Conservation (phyloP, 2,888 invertebrate species). For the Gerosis bhagava region DNA sequence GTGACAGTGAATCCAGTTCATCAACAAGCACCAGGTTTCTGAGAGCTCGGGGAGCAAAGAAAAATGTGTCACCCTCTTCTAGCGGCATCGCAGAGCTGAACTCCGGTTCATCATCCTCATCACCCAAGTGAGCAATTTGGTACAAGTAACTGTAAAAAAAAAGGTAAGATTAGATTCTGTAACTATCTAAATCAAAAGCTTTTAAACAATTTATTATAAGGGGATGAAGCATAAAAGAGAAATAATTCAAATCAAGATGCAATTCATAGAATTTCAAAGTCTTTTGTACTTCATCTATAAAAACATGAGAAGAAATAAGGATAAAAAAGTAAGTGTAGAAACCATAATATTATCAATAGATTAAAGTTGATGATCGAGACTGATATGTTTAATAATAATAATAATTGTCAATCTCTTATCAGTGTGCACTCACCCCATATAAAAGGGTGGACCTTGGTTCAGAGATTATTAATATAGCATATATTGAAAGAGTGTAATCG, state of each 20-base stretch:
- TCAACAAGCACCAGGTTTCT: slow-evolving; percentile 98
- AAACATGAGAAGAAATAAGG: too few species aligned
- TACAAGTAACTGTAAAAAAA: slow-evolving; percentile 92
- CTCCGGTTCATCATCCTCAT: slow-evolving; percentile 99
- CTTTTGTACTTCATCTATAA: too few species aligned
- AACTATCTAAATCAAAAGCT: too few species aligned
- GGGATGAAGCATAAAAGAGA: too few species aligned
- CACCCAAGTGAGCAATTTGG: slow-evolving; percentile 99
- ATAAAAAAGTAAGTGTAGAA: too few species aligned
- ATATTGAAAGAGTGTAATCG: slow-evolving; percentile 47
- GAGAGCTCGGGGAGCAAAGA: slow-evolving; percentile 96
- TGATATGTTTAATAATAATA: too few species aligned
- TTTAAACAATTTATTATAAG: too few species aligned
- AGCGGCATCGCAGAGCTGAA: slow-evolving; percentile 99
- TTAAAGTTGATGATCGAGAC: too few species aligned
- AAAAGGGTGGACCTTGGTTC: slow-evolving; percentile 84
- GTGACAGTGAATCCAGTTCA: slow-evolving; percentile 97
- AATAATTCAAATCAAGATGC: too few species aligned
- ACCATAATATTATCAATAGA: too few species aligned
- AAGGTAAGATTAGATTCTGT: background rate
- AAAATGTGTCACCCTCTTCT: slow-evolving; percentile 99
- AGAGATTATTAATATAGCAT: slow-evolving; percentile 76
- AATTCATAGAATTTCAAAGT: too few species aligned
- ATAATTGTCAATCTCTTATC: slow-evolving; percentile 79
- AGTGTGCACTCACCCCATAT: slow-evolving; percentile 82